These are phyloP conservation scores for Pseudochaenichthys georgianus DNA, from an alignment of 2,797 vertebrate species.

Conservation along the genomic window DNA sequence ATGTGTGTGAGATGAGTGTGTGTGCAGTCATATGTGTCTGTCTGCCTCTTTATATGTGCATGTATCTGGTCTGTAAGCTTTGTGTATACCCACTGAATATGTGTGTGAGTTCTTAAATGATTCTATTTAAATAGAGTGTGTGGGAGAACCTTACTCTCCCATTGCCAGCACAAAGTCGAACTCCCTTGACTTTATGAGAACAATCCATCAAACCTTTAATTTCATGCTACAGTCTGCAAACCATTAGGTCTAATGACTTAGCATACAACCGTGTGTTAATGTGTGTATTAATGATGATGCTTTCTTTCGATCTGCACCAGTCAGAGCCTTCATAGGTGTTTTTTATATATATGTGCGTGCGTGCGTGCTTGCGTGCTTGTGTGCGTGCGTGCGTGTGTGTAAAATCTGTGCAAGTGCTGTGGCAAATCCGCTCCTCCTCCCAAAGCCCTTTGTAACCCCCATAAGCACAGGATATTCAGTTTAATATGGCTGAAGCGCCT, in stretches of 20 bases:
- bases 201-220: slow-evolving; percentile 81
- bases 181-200: slow-evolving; percentile 74
- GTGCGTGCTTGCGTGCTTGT: neutral
- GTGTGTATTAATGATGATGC: slow-evolving; percentile 69
- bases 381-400: slow-evolving; percentile 17
- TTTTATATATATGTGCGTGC: neutral
- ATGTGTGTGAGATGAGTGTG: slow-evolving; percentile 20
- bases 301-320: slow-evolving; percentile 57
- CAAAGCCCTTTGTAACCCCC: slow-evolving; percentile 34
- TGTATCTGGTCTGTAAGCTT: slow-evolving; percentile 1
- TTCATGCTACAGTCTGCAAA: slow-evolving; percentile 76
- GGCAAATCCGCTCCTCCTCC: slow-evolving; percentile 25
- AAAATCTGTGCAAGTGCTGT: neutral
- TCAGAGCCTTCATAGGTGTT: slow-evolving; percentile 51
- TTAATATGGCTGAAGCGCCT: slow-evolving; percentile 49
- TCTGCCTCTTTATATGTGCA: slow-evolving; percentile 9
- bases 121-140: slow-evolving; percentile 47
- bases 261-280: slow-evolving; percentile 61
- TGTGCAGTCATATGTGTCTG: slow-evolving; percentile 7
- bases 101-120: slow-evolving; percentile 36
- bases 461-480: slow-evolving; percentile 53
- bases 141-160: slow-evolving; percentile 44
- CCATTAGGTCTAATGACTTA: slow-evolving; percentile 75
- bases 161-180: slow-evolving; percentile 60
- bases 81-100: slow-evolving; percentile 8